phyloP scores from a whole-genome alignment of 92 coral and sea anemone genomes.

The Nematostella vectensis region DNA sequence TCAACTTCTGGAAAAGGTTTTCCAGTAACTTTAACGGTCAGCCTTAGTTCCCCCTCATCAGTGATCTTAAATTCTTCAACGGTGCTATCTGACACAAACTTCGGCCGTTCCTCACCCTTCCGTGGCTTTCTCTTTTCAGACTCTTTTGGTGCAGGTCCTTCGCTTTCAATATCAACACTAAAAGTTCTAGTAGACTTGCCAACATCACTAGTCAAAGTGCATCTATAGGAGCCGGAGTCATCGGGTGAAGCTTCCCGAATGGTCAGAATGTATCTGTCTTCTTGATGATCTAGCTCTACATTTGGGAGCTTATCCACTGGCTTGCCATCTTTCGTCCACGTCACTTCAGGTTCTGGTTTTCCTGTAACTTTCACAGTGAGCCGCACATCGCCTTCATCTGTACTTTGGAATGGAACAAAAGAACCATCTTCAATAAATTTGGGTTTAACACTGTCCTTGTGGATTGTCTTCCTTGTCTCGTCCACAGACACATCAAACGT shows the following conservation, averaged over 20 bases:
- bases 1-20: conserved; percentile 45
- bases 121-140: conserved; percentile 45
- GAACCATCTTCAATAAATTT: conserved; percentile 38
- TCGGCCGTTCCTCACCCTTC: too few species aligned
- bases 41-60: conserved; percentile 52
- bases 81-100: conserved; percentile 8
- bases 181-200: conserved; percentile 47
- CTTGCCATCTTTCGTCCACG: conserved; percentile 69
- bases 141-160: conserved; percentile 13
- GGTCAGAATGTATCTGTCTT: conserved; percentile 43
- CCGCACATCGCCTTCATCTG: conserved; percentile 45
- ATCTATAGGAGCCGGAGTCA: conserved; percentile 71
- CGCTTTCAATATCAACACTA: conserved; percentile 43
- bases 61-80: conserved; percentile 40
- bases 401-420: conserved; percentile 29
- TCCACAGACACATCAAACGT: conserved; percentile 50
- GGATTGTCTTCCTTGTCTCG: conserved; percentile 17
- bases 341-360: conserved; percentile 39
- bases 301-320: conserved; percentile 39
- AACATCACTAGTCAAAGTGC: conserved; percentile 60
- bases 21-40: conserved; percentile 45
- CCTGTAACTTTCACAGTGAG: conserved; percentile 73
- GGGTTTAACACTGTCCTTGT: conserved; percentile 34
- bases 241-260: conserved; percentile 41
- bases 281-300: conserved; percentile 29